Evolutionary conservation across 2,797 vertebrate genomes (phyloP), one percentile per base, ranked within the genome.

Genomic region (Rhinatrema bivittatum): DNA sequence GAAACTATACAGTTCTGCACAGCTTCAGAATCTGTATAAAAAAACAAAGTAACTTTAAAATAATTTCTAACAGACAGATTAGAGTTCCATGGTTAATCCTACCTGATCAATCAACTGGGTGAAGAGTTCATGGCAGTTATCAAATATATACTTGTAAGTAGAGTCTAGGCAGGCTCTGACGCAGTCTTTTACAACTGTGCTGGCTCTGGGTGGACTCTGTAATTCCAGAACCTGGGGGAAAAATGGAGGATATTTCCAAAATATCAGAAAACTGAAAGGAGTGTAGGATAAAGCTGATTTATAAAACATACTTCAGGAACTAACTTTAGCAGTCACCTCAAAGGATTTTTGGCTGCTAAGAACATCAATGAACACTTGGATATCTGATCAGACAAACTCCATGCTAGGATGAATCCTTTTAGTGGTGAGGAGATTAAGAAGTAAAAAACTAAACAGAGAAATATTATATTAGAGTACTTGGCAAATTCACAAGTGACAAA

Each of bases 61-160:
- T n/a, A n/a, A n/a, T n/a, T n/a, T n/a, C n/a, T n/a, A n/a, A n/a
- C n/a, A n/a, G n/a, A n/a, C n/a, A n/a, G n/a, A n/a, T n/a, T 35
- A 13, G 7, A 18, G 16, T 11, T 15, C 20, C 4, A 31, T 12
- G 7, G 22, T 19, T 42, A 21, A 16, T 19, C 54, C 85, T 83
- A 98, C 94, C 92, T 92, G 91, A 58, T 97, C 94, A 33, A 91
- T 72, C 36, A 98, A 76, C 14, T 97, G 93, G 42, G 79, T 87
- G 63, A 98, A 99, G 12, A 99, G 86, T 36, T 99, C 96, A 22
- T 93, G 86, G 70, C 95, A 98, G 61, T 98, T 98, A 61, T 97
- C 93, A 65, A 98, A 98, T 53, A 98, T 97, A 62, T 98, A 98
- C 70, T 85, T 94, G 49, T 98, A 98, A 0, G 94, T 98, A 7